phyloP scores from a whole-genome alignment of 2,888 invertebrate species.

The Dicranocentrus wangi region DNA sequence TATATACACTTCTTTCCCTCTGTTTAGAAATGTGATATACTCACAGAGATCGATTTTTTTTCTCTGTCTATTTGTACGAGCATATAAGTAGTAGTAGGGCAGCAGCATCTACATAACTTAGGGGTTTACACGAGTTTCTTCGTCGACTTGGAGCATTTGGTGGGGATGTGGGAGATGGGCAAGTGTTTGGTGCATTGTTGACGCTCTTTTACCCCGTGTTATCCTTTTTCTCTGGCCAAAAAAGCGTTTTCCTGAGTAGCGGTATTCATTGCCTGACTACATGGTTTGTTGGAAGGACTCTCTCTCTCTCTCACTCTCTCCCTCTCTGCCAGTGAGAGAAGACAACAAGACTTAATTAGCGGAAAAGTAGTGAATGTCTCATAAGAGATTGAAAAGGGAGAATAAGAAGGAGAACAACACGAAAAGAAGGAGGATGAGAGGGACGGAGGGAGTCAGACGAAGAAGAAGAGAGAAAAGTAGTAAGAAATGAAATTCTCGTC shows the following conservation, averaged over 20 bases:
- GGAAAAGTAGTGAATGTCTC: slow-evolving; percentile 61
- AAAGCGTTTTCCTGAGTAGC: neutral
- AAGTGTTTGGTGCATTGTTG: slow-evolving; percentile 37
- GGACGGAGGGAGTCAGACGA: slow-evolving; percentile 22
- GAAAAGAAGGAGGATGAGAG: slow-evolving; percentile 19
- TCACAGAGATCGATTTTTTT: no score
- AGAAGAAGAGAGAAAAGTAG: slow-evolving; percentile 8
- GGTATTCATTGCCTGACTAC: slow-evolving; percentile 7
- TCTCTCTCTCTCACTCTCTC: no score
- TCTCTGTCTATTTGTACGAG: no score
- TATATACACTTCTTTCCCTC: no score
- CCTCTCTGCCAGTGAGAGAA: no score
- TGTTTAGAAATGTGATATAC: no score
- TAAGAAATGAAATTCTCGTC: slow-evolving; percentile 57
- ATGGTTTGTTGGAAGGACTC: slow-evolving; percentile 21
- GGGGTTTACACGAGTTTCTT: no score
- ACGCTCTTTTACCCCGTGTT: slow-evolving; percentile 31
- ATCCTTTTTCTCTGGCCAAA: neutral
- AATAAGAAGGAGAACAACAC: slow-evolving; percentile 24
- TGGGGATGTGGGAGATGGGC: neutral
- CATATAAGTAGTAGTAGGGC: no score
- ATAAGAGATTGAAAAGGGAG: slow-evolving; percentile 54
- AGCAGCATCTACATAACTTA: no score
- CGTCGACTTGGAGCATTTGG: no score
- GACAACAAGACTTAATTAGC: slow-evolving; percentile 63